Conservation (phyloP, 2,888 invertebrate species). For the Xylota segnis region DNA sequence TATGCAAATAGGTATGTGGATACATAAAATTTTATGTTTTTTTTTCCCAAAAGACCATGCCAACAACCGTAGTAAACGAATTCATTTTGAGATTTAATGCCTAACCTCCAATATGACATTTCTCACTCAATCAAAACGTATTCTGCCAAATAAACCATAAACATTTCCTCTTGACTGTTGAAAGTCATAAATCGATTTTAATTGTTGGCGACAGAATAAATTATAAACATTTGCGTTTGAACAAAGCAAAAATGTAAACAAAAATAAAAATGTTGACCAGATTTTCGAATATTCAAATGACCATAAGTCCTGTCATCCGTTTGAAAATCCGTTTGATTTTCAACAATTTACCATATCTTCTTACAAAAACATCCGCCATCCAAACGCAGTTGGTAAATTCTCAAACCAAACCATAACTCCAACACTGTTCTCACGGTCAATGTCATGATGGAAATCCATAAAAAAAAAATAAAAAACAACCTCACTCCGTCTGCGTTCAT, state of each 20-base stretch:
- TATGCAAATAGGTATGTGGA: constrained; percentile 1
- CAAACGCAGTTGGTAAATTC: constrained; percentile 7
- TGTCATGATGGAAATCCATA: constrained; percentile 50
- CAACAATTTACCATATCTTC: constrained; percentile 3
- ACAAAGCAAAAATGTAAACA: neutral
- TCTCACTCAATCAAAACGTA: constrained; percentile 4
- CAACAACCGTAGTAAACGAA: neutral
- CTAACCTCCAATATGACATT: constrained; percentile 17
- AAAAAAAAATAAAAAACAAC: constrained; percentile 51
- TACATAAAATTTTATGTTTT: constrained; percentile 11
- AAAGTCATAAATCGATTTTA: constrained; percentile 35
- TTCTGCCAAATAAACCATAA: constrained; percentile 15
- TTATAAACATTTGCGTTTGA: neutral
- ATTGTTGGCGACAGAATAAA: constrained; percentile 38
- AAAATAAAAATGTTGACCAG: neutral
- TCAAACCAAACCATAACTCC: constrained; percentile 30
- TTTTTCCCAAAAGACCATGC: constrained; percentile 6
- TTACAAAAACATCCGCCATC: constrained; percentile 21
- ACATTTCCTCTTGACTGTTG: neutral
- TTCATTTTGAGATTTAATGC: neutral
- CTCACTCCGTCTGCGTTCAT: constrained; percentile 54
- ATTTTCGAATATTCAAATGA: constrained; percentile 3
- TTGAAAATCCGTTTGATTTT: neutral
- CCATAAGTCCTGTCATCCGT: neutral
- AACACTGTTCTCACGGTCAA: constrained; percentile 70